Base-by-base conservation (phyloP, 2,797 vertebrate genomes). In the Bucorvus abyssinicus region DNA sequence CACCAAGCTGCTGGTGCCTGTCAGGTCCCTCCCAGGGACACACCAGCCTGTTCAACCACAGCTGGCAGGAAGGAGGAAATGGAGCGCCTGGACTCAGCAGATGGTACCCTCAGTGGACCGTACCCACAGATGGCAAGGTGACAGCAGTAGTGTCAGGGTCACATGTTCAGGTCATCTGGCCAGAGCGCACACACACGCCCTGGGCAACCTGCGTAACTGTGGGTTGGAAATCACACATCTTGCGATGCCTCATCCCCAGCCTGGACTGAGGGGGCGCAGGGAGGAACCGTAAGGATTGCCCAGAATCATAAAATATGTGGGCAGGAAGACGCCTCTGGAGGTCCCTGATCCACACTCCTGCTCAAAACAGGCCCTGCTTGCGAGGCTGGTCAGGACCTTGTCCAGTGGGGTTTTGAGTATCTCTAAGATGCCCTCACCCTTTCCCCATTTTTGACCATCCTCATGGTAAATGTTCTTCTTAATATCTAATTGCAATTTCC, bases 241-340 rank as follows among this genome's bases (percentile, higher is more conserved):
- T 53, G 27, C 40, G 29, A 26, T 21, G 29, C 10, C 55, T 60
- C 10, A 21, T 34, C 10, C 57, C 60, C 50, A 56, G 36, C 69
- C 56, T 67, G 57, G 52, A 27, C 23, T 34, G 7, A 30, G n/a
- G 0, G 0, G 1, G 26, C 34, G 12, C 1, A 4, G 11, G 22
- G 20, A 77, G 42, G 29, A 44, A 10, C 47, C 40, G 67, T 53
- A 49, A 29, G 40, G 36, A 40, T 80, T 83, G 10, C 30, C 16
- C 45, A 23, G 60, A 65, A 53, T 36, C 34, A 26, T 38, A 49
- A 68, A 36, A n/a, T 23, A 14, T n/a, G 49, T 12, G 23, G n/a
- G 8, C 29, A 57, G 42, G 42, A 61, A n/a, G 27, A 38, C 8
- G 12, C 10, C 29, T 60, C 63, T 75, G 71, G 40, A 59, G 23